Evolutionary conservation across 1,140 invertebrate species (phyloP).

Genomic region (Drosophila lowei): DNA sequence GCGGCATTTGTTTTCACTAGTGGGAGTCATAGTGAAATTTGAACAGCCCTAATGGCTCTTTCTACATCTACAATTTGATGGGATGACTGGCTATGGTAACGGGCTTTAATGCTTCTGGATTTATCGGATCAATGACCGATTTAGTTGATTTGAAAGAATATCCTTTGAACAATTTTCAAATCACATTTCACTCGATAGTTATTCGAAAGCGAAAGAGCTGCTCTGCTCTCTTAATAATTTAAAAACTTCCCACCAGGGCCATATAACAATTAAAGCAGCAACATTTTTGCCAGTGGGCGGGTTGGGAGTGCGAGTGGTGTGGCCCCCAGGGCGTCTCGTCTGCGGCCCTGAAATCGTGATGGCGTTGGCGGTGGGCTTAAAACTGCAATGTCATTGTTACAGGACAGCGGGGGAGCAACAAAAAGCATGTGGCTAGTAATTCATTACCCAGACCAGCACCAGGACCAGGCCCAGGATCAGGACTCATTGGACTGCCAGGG

Average conservation of each 20-base stretch:
- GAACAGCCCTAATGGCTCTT: conserved; percentile 4
- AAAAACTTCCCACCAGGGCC: conserved; percentile 26
- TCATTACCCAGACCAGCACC: conserved; percentile 65
- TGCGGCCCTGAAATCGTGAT: conserved; percentile 54
- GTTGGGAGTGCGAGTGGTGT: conserved; percentile 21
- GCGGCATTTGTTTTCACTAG: conserved; percentile 27
- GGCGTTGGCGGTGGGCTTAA: conserved; percentile 54
- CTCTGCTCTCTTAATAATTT: conserved; percentile 5
- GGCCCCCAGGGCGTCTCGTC: conserved; percentile 4
- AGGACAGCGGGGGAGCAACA: conserved; percentile 62
- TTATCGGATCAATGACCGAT: too few relatives aligned
- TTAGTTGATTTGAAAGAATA: too few relatives aligned
- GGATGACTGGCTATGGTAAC: too few relatives aligned
- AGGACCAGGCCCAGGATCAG: conserved; percentile 19
- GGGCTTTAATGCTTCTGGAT: too few relatives aligned
- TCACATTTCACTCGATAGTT: background rate
- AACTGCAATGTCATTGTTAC: conserved; percentile 81
- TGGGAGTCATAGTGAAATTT: background rate
- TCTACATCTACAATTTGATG: background rate
- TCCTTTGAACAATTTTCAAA: too few relatives aligned
- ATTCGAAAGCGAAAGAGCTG: conserved; percentile 1
- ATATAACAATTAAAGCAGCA: conserved; percentile 69
- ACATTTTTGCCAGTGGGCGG: conserved; percentile 51
- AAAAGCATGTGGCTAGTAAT: conserved; percentile 80
- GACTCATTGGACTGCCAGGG: conserved; percentile 22